These are phyloP conservation scores for Drosophila dives DNA, from an alignment of 2,888 invertebrate species.

Conservation along the genomic window DNA sequence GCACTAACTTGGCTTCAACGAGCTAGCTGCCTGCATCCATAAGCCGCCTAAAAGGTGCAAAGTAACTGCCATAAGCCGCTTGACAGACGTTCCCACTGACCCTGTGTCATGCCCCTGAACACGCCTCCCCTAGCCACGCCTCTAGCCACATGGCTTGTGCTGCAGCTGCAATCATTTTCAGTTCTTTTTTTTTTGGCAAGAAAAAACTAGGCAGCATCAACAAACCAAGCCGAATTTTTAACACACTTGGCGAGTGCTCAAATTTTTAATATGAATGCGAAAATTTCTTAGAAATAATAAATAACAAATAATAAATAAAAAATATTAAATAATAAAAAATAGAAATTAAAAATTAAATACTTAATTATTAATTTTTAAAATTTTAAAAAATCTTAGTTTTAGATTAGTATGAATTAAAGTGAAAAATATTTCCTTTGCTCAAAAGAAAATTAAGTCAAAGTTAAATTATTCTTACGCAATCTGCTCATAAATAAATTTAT, in stretches of 20 bases:
- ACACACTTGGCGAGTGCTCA: neutral
- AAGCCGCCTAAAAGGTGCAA: slow-evolving; percentile 75
- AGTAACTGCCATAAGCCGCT: slow-evolving; percentile 75
- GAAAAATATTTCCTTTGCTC: rapidly evolving
- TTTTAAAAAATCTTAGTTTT: rapidly evolving
- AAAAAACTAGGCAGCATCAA: neutral
- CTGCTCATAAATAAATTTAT: neutral
- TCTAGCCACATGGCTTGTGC: neutral
- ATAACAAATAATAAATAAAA: too few species aligned
- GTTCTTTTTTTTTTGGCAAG: slow-evolving; percentile 14
- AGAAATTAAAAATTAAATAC: too few species aligned
- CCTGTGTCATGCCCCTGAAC: slow-evolving; percentile 9
- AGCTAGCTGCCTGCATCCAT: slow-evolving; percentile 29
- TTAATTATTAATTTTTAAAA: neutral
- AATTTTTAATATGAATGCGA: neutral
- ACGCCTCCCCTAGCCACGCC: neutral
- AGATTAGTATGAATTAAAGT: neutral
- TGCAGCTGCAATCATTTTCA: slow-evolving; percentile 53
- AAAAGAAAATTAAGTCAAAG: neutral
- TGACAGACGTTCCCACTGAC: slow-evolving; percentile 35
- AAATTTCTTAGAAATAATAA: neutral
- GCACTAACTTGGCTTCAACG: slow-evolving; percentile 59
- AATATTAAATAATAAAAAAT: too few species aligned
- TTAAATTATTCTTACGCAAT: neutral
- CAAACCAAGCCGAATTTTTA: neutral